A percentile compares a stretch with the other conserved stretches of the same genome.
phyloP scores from a whole-genome alignment of 2,113 vertebrate genomes.

The Eptesicus fuscus region DNA sequence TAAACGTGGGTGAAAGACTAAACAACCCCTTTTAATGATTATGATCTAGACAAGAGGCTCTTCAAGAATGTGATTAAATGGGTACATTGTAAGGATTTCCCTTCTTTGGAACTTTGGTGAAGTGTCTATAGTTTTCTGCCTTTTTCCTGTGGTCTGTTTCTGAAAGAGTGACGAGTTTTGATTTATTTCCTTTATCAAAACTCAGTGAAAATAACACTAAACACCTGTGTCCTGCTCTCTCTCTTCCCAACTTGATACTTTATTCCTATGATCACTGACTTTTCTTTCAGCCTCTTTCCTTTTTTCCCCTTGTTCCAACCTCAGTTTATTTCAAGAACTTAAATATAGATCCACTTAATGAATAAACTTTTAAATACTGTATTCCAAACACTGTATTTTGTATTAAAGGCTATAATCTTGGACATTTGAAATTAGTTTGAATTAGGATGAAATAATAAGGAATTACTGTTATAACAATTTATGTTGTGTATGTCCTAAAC shows the following conservation, averaged over 20 bases:
- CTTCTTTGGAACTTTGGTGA: not conserved
- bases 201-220: not conserved
- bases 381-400: not conserved
- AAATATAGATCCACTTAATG: not conserved
- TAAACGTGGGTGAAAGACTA: not conserved
- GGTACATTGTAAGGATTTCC: not conserved
- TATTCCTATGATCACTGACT: not conserved
- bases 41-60: not conserved
- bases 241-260: not conserved
- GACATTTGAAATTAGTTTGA: not conserved
- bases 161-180: not conserved
- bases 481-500: not conserved
- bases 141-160: not conserved
- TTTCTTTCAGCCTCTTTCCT: not conserved
- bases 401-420: not conserved
- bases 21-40: not conserved
- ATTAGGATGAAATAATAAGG: not conserved
- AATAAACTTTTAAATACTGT: not conserved
- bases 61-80: not conserved
- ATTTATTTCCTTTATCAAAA: slow-evolving; percentile 39
- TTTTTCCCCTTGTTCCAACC: not conserved
- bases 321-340: not conserved
- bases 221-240: not conserved
- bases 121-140: not conserved
- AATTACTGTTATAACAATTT: not conserved